Percentiles rank a stretch among this genome's conserved stretches.
Conservation (phyloP, 2,113 vertebrate genomes). For the Suncus etruscus region DNA sequence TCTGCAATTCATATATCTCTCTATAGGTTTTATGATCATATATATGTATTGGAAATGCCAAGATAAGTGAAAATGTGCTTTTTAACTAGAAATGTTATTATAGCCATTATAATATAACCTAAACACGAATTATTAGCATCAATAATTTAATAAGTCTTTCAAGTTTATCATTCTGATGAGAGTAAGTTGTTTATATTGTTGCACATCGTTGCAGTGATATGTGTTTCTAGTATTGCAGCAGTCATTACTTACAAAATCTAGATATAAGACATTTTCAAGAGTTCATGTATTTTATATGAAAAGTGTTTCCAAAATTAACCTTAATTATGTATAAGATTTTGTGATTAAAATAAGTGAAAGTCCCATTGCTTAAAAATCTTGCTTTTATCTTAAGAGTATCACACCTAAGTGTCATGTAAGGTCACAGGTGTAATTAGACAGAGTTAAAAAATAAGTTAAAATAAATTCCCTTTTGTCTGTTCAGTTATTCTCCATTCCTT, state of each 20-base stretch:
- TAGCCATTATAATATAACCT: not conserved
- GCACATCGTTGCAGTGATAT: too few species aligned
- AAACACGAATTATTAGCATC: not conserved
- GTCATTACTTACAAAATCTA: not conserved
- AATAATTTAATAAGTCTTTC: slow-evolving; percentile 20
- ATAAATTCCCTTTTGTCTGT: not conserved
- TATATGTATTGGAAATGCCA: slow-evolving; percentile 23
- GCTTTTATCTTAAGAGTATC: not conserved
- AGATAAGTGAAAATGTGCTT: not conserved
- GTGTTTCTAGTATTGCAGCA: not conserved
- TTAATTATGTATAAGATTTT: not conserved
- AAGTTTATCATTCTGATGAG: not conserved
- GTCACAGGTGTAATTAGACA: not conserved
- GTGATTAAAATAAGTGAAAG: not conserved
- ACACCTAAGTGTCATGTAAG: not conserved
- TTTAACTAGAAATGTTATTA: slow-evolving; percentile 59
- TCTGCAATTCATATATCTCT: not conserved
- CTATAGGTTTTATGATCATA: not conserved
- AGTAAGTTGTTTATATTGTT: not conserved
- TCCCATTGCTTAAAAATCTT: not conserved
- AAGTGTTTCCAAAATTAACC: not conserved
- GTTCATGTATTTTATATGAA: not conserved
- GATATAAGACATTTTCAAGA: not conserved
- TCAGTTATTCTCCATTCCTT: not conserved
- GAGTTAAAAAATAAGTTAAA: not conserved